Conservation (phyloP, 1,140 invertebrate genomes). For the Ostrea denselamellosa region DNA sequence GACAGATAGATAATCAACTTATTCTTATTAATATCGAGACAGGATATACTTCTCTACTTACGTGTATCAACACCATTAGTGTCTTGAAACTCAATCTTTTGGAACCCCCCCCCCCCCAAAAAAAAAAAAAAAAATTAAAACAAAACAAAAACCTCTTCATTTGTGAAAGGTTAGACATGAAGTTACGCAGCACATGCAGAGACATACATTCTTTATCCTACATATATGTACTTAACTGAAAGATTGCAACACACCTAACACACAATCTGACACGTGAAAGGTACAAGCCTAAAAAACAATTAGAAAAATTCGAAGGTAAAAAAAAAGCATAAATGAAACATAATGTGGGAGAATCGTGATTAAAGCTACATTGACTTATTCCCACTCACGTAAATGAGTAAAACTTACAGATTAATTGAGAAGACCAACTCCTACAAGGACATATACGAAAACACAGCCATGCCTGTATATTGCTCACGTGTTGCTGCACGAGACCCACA, state of each 20-base stretch:
- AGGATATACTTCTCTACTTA: no score
- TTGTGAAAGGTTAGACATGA: neutral
- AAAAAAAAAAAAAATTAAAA: no score
- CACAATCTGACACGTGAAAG: neutral
- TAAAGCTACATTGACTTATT: neutral
- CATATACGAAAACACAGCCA: neutral
- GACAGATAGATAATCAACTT: no score
- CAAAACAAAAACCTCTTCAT: no score
- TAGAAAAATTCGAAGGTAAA: neutral
- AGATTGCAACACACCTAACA: neutral
- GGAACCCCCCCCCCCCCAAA: no score
- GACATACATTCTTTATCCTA: neutral
- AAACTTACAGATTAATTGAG: constrained; percentile 3
- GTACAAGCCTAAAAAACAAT: neutral
- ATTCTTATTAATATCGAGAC: no score
- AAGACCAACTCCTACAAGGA: neutral
- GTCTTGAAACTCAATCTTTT: no score
- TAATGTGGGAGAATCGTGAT: neutral
- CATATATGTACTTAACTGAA: no score
- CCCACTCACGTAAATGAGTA: neutral
- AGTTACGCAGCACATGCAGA: neutral
- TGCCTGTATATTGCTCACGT: neutral
- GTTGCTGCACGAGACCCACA: neutral
- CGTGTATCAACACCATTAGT: no score
- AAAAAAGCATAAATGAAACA: neutral